These are phyloP conservation scores for Melopsittacus undulatus DNA, from an alignment of 2,797 vertebrate genomes.

Conservation along the genomic window DNA sequence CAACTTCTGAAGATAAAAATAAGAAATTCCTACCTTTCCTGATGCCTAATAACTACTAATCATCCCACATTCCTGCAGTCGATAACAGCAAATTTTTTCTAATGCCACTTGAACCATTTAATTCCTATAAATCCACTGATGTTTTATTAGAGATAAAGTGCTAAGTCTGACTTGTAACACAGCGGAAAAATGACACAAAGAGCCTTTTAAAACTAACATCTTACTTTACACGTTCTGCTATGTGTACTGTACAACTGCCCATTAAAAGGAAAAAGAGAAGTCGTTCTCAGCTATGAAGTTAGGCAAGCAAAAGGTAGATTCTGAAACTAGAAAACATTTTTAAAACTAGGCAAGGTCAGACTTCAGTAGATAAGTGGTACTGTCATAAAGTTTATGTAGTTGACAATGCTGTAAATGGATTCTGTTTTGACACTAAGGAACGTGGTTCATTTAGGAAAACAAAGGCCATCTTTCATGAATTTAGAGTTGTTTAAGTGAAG, in stretches of 20 bases:
- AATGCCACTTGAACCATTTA: neutral
- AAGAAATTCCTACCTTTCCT: neutral
- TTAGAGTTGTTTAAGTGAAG: constrained; percentile 64
- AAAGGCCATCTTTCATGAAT: constrained; percentile 59
- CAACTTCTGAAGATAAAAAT: neutral
- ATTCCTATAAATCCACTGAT: neutral
- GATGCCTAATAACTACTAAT: neutral
- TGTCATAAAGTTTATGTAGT: constrained; percentile 29
- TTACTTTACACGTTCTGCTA: constrained; percentile 14
- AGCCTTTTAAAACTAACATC: neutral
- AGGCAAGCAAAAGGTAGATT: neutral
- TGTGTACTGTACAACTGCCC: neutral
- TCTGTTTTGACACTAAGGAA: constrained; percentile 33
- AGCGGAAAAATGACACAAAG: neutral
- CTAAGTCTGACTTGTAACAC: neutral
- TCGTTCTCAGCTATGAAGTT: neutral
- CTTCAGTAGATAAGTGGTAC: neutral
- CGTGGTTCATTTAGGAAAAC: constrained; percentile 61
- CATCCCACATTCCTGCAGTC: constrained; percentile 5
- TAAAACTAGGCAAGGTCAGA: constrained; percentile 22
- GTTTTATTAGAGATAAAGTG: neutral
- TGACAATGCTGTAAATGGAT: constrained; percentile 13
- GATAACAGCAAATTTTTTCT: neutral
- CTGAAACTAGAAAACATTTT: neutral
- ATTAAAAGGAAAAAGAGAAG: neutral